Base-by-base conservation (phyloP, 1,140 invertebrate species). In the Gonatopus flavifemur region DNA sequence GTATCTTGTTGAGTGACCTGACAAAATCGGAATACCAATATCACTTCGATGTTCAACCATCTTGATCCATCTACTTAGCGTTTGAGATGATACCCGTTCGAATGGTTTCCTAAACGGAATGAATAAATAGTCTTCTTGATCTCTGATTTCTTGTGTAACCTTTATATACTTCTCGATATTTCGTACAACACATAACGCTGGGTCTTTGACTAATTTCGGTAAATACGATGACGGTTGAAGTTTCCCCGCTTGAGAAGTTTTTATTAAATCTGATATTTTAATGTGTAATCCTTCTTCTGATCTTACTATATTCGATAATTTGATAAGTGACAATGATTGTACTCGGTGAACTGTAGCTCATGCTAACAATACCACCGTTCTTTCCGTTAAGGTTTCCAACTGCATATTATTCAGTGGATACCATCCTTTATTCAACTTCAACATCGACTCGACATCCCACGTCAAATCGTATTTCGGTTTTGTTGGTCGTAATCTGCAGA, bases 391-490 rank as follows among this genome's bases (percentile, higher is more conserved):
- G 4, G 42, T 18, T 13, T 53, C 42, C 16, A 62, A 30, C 1
- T 21, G 10, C 32, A 57, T 36, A n/a, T 37, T 9, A 16, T 31
- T 41, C 13, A 52, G 44, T 38, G n/a, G n/a, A n/a, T n/a, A n/a
- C n/a, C n/a, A n/a, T 36, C 30, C 21, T 49, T 47, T 24, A 68
- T 30, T 33, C 49, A 51, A 24, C n/a, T 59, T 24, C 38, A 72
- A 52, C 5, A 69, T 60, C 3, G 57, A 18, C 22, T 53, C 30
- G 2, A 60, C 54, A 38, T 70, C 63, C 67, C 63, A 73, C 7
- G 55, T 62, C 7, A 7, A 19, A 28, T n/a, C 41, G 46, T 71
- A 70, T 52, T 67, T 71, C 2, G 62, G 60, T 28, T 20, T 30
- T 3, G 36, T n/a, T 8, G 67, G 67, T 13, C n/a, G 10, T 33